These are phyloP conservation scores for Drosophila putrida DNA, from an alignment of 2,888 invertebrate genomes.

Conservation along the genomic window DNA sequence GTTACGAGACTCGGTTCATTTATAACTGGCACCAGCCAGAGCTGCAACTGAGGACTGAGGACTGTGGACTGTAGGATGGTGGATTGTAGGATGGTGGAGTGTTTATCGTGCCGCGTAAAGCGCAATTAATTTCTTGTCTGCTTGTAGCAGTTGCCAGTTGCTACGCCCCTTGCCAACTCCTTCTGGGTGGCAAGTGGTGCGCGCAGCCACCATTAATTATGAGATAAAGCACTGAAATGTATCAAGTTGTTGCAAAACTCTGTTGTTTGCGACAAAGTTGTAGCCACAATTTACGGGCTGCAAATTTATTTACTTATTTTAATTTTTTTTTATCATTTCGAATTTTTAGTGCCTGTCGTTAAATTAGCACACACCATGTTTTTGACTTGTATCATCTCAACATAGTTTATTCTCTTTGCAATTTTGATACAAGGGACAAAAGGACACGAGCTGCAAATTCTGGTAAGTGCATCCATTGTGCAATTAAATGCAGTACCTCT, in stretches of 20 bases:
- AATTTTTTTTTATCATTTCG: slow-evolving; percentile 43
- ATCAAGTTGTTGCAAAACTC: slow-evolving; percentile 77
- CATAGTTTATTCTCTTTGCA: slow-evolving; percentile 30
- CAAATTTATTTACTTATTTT: slow-evolving; percentile 52
- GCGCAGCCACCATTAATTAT: slow-evolving; percentile 77
- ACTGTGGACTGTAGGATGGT: background rate
- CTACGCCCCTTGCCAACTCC: background rate
- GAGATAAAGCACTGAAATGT: slow-evolving; percentile 81
- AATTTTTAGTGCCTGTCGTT: slow-evolving; percentile 41
- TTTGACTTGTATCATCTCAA: slow-evolving; percentile 13
- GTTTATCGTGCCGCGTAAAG: slow-evolving; percentile 80
- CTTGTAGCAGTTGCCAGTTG: slow-evolving; percentile 65
- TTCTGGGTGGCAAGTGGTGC: slow-evolving; percentile 26
- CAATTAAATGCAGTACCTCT: slow-evolving; percentile 43
- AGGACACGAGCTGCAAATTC: slow-evolving; percentile 16
- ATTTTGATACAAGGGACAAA: background rate
- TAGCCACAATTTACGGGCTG: slow-evolving; percentile 74
- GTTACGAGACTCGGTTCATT: slow-evolving; percentile 67
- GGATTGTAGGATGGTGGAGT: slow-evolving; percentile 33
- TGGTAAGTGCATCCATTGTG: slow-evolving; percentile 42
- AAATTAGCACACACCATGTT: slow-evolving; percentile 43
- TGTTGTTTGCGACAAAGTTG: slow-evolving; percentile 72
- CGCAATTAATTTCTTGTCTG: slow-evolving; percentile 81
- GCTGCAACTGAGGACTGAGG: slow-evolving; percentile 1
- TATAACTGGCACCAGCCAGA: slow-evolving; percentile 60